Evolutionary conservation across 2,113 vertebrate genomes (phyloP), one percentile per base, ranked within the genome.

Genomic region (Raja brachyura): DNA sequence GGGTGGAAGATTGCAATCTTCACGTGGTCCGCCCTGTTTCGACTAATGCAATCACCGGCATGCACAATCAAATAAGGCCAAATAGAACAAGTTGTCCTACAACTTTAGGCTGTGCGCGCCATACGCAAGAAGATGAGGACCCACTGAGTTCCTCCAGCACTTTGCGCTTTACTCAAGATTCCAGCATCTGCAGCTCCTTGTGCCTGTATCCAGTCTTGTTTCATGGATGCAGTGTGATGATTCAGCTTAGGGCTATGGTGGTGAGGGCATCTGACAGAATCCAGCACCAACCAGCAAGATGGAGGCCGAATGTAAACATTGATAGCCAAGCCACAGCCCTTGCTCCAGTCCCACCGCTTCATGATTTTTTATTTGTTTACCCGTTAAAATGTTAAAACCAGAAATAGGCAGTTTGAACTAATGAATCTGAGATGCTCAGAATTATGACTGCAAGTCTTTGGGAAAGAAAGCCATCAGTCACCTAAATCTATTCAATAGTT

Each of bases 401-500:
- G 28, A 33, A n/a, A 16, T 18, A 31, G 14, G n/a, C n/a, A 31
- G n/a, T 5, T 77, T 77, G 75, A 33, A 33, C n/a, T 31, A 77
- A 13, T 33, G n/a, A 77, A 73, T 22, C 14, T 16, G 25, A 63
- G 28, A 63, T 0, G 14, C 83, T 88, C 59, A 88, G 31, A n/a
- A 31, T 28, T 25, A 83, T 10, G 25, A 25, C 79, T 56, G 56
- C 63, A n/a, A 88, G 5, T 28, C 13, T 31, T 88, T 88, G 28
- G 31, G 31, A 63, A 63, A 88, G 28, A 88, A 63, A 63, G 59
- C 63, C 83, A 63, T 63, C 31, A 86, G 56, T 86, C 83, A 86
- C 28, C 61, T 86, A 63, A 88, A 66, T 88, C 83, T 63, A 73
- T 66, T 88, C 63, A 88, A 61, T 66, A 63, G 59, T 88, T 88